Evolutionary conservation across 2,888 invertebrate genomes (phyloP), one percentile per base, ranked within the genome.

Genomic region (Achlya flavicornis): DNA sequence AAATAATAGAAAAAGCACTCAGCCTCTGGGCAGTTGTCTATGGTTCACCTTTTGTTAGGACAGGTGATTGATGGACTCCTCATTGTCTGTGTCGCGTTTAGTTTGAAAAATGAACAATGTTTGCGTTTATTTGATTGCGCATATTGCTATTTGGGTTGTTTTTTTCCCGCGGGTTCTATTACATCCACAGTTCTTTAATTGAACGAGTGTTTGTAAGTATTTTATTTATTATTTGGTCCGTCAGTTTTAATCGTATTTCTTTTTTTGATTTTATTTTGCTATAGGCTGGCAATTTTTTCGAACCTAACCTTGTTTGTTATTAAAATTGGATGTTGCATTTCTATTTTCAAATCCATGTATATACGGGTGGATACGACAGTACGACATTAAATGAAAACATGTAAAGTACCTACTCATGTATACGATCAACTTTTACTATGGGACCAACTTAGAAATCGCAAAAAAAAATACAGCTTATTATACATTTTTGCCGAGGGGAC

Each of bases 101-200:
- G 78, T 88, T 86, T 91, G 91, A 91, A 88, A 89, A 90, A 92
- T 89, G 88, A 86, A 84, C 78, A 80, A 76, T 88, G 87, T 89
- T 90, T 87, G 87, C 80, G 80, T 81, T 80, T 80, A 79, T 80
- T 81, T 85, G 86, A 89, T 90, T 88, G 84, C 77, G 76, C 76
- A 77, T 84, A 79, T 75, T 75, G 80, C 79, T 79, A 79, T 83
- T 83, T 74, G 66, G 77, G 71, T 73, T 67, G 64, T 72, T 78
- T 79, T 82, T 76, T 85, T 81, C 77, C 76, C 76, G 75, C 74
- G 71, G 53, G 53, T 19, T 53, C 8, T 19, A 53, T 63, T 64
- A 57, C 60, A 65, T 65, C 66, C 64, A 65, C 63, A 61, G 62
- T 63, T 33, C 11, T 33, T 26, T 33, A 41, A 59, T 38, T 59